phyloP scores from a whole-genome alignment of 2,113 vertebrate species.

The Gorsachius goisagi region DNA sequence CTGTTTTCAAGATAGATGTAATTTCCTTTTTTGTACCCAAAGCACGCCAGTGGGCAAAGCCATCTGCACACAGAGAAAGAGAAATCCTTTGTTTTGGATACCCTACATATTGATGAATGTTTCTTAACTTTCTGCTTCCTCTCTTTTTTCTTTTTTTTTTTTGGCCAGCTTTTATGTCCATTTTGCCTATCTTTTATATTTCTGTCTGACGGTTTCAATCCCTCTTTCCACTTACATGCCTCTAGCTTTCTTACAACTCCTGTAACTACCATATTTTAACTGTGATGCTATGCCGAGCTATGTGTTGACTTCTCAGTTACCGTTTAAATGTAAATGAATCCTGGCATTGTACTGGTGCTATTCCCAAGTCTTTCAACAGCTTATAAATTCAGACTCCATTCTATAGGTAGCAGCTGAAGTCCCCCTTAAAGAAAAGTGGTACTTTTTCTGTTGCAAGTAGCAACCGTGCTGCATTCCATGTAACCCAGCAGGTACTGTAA shows the following conservation, averaged over 20 bases:
- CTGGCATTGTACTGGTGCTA: neutral
- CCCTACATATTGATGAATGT: neutral
- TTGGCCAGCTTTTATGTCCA: neutral
- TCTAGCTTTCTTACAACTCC: neutral
- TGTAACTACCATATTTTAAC: neutral
- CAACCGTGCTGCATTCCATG: neutral
- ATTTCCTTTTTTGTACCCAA: constrained; percentile 21
- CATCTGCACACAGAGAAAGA: neutral
- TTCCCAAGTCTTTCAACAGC: neutral
- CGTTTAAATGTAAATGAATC: constrained; percentile 27
- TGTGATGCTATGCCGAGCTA: neutral
- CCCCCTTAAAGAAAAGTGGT: neutral
- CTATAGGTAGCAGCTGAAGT: neutral
- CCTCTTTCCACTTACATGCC: neutral
- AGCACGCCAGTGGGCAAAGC: neutral
- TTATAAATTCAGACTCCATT: neutral
- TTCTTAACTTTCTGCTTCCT: neutral
- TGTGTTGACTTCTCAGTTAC: neutral
- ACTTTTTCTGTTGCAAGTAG: neutral
- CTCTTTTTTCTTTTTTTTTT: neutral
- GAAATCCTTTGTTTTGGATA: constrained; percentile 19
- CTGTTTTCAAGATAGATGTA: neutral
- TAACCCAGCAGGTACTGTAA: neutral
- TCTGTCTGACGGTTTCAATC: neutral
- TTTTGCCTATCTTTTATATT: neutral